phyloP scores from a whole-genome alignment of 2,888 invertebrate species.

The Cheiracanthium punctorium region DNA sequence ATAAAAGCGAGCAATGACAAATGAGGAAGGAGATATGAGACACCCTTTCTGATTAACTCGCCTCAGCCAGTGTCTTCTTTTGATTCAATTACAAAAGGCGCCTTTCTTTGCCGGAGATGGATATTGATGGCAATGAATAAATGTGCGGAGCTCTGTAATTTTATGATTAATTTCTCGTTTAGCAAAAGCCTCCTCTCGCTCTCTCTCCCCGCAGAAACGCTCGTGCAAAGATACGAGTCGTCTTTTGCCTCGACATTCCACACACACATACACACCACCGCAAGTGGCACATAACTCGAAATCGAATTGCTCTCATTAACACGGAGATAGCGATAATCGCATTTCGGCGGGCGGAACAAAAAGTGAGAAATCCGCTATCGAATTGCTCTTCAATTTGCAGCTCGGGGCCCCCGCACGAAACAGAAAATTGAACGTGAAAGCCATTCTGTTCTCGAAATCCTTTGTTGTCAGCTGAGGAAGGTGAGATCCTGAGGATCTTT shows the following conservation, averaged over 20 bases:
- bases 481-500: too few species aligned
- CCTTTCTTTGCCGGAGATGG: conserved; percentile 40
- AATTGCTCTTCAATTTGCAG: neutral
- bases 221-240: too few species aligned
- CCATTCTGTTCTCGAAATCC: too few species aligned
- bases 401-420: neutral
- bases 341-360: neutral
- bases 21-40: conserved; percentile 45
- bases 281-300: neutral
- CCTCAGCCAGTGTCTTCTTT: conserved; percentile 63
- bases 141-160: conserved; percentile 24
- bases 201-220: too few species aligned
- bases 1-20: conserved; percentile 57
- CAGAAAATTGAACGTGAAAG: neutral
- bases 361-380: neutral
- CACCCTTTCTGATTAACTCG: conserved; percentile 58
- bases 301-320: conserved; percentile 15
- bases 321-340: neutral
- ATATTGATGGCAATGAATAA: conserved; percentile 62
- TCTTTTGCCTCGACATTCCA: too few species aligned
- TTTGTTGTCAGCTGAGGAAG: too few species aligned
- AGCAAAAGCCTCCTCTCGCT: too few species aligned
- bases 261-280: too few species aligned
- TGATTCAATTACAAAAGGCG: conserved; percentile 66
- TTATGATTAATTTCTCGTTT: neutral